A percentile compares a stretch with the other conserved stretches of the same genome.
Conservation (phyloP, 1,140 invertebrate genomes). For the Lamellibrachia luymesi region DNA sequence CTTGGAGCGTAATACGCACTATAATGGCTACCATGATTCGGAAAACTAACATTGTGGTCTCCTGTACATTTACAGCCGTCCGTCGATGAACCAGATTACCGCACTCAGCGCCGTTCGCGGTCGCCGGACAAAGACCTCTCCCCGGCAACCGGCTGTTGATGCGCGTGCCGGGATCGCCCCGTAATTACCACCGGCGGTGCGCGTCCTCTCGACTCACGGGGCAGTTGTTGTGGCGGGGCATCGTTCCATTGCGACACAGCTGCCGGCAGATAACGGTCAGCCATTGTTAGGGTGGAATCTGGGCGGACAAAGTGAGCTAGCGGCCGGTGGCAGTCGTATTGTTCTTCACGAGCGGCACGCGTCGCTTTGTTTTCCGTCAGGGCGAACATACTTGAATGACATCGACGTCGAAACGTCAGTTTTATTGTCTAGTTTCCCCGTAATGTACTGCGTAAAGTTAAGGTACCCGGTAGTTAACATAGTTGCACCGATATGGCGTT, state of each 20-base stretch:
- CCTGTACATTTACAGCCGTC: background rate
- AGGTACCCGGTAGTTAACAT: background rate
- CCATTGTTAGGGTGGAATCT: background rate
- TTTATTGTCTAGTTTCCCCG: background rate
- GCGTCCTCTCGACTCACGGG: background rate
- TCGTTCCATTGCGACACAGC: background rate
- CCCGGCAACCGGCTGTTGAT: background rate
- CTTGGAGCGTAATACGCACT: too few species aligned
- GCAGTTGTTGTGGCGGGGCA: background rate
- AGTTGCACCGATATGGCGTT: background rate
- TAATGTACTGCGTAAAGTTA: background rate
- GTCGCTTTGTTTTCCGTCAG: background rate
- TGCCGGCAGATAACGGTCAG: background rate
- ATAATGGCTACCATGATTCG: background rate
- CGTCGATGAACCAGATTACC: background rate
- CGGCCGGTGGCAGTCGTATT: background rate
- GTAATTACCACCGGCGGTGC: background rate
- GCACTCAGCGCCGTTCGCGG: too few species aligned
- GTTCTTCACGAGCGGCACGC: background rate
- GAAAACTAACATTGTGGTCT: background rate
- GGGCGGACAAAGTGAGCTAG: background rate
- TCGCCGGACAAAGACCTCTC: background rate
- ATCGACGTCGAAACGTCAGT: background rate
- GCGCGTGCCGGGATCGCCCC: background rate
- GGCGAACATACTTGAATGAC: background rate